Evolutionary conservation across 1,140 invertebrate genomes (phyloP), one percentile per base, ranked within the genome.

Genomic region (Apocrypta bakeri): DNA sequence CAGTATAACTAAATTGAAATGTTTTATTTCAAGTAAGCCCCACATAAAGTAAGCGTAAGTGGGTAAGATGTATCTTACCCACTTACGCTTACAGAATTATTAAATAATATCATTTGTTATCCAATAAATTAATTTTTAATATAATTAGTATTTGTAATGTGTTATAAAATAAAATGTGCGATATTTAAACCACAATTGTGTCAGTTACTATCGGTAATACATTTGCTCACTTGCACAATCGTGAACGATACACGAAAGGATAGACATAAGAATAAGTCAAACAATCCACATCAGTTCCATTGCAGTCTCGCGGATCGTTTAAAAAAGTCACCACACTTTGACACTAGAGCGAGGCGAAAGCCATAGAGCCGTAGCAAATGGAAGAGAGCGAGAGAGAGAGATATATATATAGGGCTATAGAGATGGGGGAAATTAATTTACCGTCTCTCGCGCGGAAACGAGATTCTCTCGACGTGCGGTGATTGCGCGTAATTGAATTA

Each of bases 401-500:
- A 48, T 12, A 48, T 3, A 48, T 1, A n/a, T 17, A 56, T 6
- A n/a, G 63, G 63, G 1, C n/a, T 29, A 27, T 11, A 66, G 63
- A 24, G 40, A 74, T 42, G 56, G 31, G 27, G 74, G 56, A 63
- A 76, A 76, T 76, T 76, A 76, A 76, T 76, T 73, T 73, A 73
- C 74, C 56, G 74, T 48, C 74, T 76, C 42, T 63, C 56, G 56
- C 73, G 73, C 48, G 74, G 74, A 64, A 76, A 76, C 74, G 74
- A 76, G 74, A 76, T 76, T 76, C 74, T 64, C 74, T 33, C 31
- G 74, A 76, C 56, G 74, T 76, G 74, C 56, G 56, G 74, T 76
- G 74, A 76, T 76, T 76, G 74, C 56, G 74, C 56, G 74, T 76
- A 76, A 76, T 76, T 76, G 74, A 76, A 76, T 76, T 73, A 42